These are phyloP conservation scores for Ochropacha duplaris DNA, from an alignment of 2,888 invertebrate genomes.

Conservation along the genomic window DNA sequence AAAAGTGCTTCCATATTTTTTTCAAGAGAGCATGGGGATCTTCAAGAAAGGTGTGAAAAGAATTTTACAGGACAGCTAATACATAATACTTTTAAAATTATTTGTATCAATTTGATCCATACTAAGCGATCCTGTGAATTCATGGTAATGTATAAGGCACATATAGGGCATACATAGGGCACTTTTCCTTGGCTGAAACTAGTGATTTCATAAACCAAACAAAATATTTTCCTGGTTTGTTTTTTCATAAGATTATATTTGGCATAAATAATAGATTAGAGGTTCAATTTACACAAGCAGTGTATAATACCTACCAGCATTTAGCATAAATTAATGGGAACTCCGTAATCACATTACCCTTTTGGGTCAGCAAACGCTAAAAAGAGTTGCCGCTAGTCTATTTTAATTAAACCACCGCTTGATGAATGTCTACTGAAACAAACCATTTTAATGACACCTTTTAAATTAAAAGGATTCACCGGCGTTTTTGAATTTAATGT, in stretches of 20 bases:
- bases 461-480: slow-evolving; percentile 29
- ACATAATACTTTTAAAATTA: too few species aligned
- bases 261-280: slow-evolving; percentile 21
- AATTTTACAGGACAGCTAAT: too few species aligned
- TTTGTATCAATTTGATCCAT: too few species aligned
- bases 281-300: slow-evolving; percentile 28
- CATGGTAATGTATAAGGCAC: too few species aligned
- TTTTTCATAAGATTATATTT: neutral
- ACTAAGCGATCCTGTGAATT: too few species aligned
- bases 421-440: slow-evolving; percentile 50
- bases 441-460: slow-evolving; percentile 47
- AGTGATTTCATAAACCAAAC: neutral
- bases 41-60: too few species aligned
- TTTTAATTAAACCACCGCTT: slow-evolving; percentile 58
- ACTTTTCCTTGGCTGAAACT: too few species aligned
- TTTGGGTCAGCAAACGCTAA: slow-evolving; percentile 39
- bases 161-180: too few species aligned
- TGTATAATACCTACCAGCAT: slow-evolving; percentile 19
- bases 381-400: slow-evolving; percentile 42
- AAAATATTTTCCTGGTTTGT: neutral
- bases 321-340: slow-evolving; percentile 49
- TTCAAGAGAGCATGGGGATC: too few species aligned
- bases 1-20: too few species aligned
- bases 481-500: slow-evolving; percentile 14
- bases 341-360: slow-evolving; percentile 39